Evolutionary conservation across 2,888 invertebrate species (phyloP).

Genomic region (Heliothis peltigera): DNA sequence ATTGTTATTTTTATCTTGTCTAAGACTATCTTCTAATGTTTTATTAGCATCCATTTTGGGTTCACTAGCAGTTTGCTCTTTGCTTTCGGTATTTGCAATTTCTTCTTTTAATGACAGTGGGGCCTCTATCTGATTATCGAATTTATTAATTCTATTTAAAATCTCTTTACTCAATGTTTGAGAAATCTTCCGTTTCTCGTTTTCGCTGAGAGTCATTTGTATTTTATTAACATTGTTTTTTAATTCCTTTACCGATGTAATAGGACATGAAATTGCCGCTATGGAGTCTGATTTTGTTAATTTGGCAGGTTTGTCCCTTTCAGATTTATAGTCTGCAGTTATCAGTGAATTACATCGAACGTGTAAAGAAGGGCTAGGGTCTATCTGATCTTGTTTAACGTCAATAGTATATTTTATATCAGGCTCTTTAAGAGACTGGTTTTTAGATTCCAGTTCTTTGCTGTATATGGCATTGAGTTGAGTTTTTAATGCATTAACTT

Average conservation of each 20-base stretch:
- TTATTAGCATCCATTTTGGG: slow-evolving; percentile 21
- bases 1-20: slow-evolving; percentile 12
- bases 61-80: slow-evolving; percentile 51
- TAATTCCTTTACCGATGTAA: slow-evolving; percentile 82
- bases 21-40: slow-evolving; percentile 10
- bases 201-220: slow-evolving; percentile 90
- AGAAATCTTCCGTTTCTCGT: slow-evolving; percentile 93
- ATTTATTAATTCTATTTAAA: slow-evolving; percentile 90
- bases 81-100: slow-evolving; percentile 90
- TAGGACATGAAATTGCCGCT: slow-evolving; percentile 86
- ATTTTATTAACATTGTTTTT: slow-evolving; percentile 87
- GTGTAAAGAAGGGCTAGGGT: slow-evolving; percentile 83
- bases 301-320: slow-evolving; percentile 77
- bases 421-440: slow-evolving; percentile 70
- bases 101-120: slow-evolving; percentile 84
- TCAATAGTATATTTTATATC: slow-evolving; percentile 91
- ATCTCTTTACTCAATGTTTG: slow-evolving; percentile 93
- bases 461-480: slow-evolving; percentile 95
- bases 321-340: slow-evolving; percentile 79
- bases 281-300: slow-evolving; percentile 90
- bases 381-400: slow-evolving; percentile 83
- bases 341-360: slow-evolving; percentile 90
- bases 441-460: slow-evolving; percentile 86
- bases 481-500: slow-evolving; percentile 94
- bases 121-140: slow-evolving; percentile 67